These are phyloP conservation scores for Drosophila mayri DNA, from an alignment of 1,140 invertebrate species.

Conservation along the genomic window DNA sequence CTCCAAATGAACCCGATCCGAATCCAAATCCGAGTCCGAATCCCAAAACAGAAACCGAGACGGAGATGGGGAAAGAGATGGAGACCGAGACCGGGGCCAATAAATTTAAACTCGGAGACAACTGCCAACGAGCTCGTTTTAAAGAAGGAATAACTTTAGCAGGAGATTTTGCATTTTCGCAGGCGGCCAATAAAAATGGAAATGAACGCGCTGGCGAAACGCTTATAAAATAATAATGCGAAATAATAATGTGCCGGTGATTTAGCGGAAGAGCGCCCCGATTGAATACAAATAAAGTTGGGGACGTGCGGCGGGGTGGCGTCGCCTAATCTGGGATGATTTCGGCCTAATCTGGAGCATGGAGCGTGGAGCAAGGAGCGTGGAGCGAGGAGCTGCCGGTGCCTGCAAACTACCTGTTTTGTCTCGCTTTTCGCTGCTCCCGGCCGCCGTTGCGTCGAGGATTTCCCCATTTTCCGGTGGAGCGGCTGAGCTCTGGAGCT, in stretches of 20 bases:
- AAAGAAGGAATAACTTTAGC: constrained; percentile 39
- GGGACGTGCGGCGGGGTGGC: constrained; percentile 18
- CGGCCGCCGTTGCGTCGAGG: constrained; percentile 13
- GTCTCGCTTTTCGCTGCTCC: constrained; percentile 49
- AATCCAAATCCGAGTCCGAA: constrained; percentile 2
- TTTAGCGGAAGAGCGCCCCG: constrained; percentile 82
- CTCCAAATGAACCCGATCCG: constrained; percentile 25
- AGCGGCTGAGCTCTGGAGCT: constrained; percentile 38
- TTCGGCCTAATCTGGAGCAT: constrained; percentile 80
- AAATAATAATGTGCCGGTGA: constrained; percentile 84
- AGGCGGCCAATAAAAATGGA: constrained; percentile 84
- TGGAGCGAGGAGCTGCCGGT: constrained; percentile 21
- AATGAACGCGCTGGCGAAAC: constrained; percentile 75
- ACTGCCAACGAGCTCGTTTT: constrained; percentile 75
- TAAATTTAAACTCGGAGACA: constrained; percentile 70
- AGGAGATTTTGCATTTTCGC: constrained; percentile 65
- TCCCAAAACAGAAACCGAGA: constrained; percentile 23
- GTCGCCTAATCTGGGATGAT: constrained; percentile 79
- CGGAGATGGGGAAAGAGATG: constrained; percentile 1
- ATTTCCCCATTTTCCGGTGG: constrained; percentile 26
- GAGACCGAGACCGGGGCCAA: constrained; percentile 40
- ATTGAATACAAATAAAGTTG: constrained; percentile 84
- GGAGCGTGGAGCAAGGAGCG: constrained; percentile 33
- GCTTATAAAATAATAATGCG: constrained; percentile 84
- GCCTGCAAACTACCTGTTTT: constrained; percentile 78